Evolutionary conservation across 2,888 invertebrate genomes (phyloP), one percentile per base, ranked within the genome.

Genomic region (Oligia strigilis): DNA sequence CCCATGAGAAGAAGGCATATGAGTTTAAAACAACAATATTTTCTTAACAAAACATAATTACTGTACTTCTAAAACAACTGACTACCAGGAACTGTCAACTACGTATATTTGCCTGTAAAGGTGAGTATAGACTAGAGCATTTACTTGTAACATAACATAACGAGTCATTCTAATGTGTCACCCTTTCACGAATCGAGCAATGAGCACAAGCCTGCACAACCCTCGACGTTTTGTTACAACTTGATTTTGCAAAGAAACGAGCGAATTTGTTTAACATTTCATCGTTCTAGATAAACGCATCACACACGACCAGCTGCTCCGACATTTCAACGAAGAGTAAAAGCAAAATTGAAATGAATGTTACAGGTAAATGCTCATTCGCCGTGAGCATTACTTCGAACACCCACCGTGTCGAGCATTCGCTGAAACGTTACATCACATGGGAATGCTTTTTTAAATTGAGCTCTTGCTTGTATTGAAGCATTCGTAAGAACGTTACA

Each of bases 31-130:
- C 4, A n/a, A 58, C 11, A 58, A 58, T 58, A 58, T 58, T 11
- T 58, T 11, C 11, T 58, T 9, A 58, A n/a, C 58, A 65, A n/a
- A 40, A 43, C 46, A 29, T 43, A 62, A 62, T 19, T 9, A 58
- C 13, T 36, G 9, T 49, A 36, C 9, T 80, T 58, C 29, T 29
- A 17, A 49, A 67, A 67, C n/a, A 49, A 77, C 55, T 6, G 23
- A n/a, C 17, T 75, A 62, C 77, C n/a, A 19, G 60, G 74, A 72
- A 71, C 65, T 66, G 64, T 58, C 62, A 52, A 36, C 43, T 71
- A n/a, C 3, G 52, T 43, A 52, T 8, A 78, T 49, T 64, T 66
- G 40, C 8, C 11, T 58, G 58, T 58, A 58, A 58, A n/a, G 23
- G 58, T 23, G 23, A 23, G 58, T 9, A 58, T 58, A 58, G 23